Base-by-base conservation (phyloP, 2,888 invertebrate genomes). In the Epinotia demarniana region DNA sequence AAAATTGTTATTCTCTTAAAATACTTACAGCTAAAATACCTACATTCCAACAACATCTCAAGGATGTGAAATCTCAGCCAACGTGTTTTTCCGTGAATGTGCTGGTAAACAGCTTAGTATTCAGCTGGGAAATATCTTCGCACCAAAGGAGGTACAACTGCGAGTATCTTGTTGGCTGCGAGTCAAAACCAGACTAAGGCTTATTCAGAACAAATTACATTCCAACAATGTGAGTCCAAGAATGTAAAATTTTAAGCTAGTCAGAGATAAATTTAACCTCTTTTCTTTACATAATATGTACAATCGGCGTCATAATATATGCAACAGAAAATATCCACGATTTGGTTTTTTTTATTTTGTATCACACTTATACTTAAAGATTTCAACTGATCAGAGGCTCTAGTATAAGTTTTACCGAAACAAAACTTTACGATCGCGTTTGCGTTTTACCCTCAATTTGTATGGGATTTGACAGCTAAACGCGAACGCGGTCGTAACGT, bases 1-100 rank as follows among this genome's bases (percentile, higher is more conserved):
- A 16, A 13, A 61, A 33, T 61, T 61, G n/a, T n/a, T 3, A 61
- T 61, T n/a, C 16, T 16, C 27, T 27, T 33, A 33, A 60, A 60
- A 60, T 27, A 33, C 23, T 27, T 27, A 27, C 33, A 62, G n/a
- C 6, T 62, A 39, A 39, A 62, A 46, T 46, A 27, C 1, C 23
- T 64, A n/a, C 66, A 53, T 66, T 11, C 66, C 18, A 55, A 18
- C 18, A 67, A 55, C 66, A 66, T 33, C n/a, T 61, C 67, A 27
- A 55, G 33, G 33, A 55, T 67, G 55, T 27, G 18, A 8, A 67
- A 33, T 67, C 53, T 55, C 53, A 66, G 53, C 27, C n/a, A 66
- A n/a, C 66, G 33, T 67, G 55, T 67, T 67, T 55, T 67, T 39
- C 66, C 18, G 8, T 11, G n/a, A 53, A 23, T 55, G 55, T 43